Conservation (phyloP, 1,140 invertebrate genomes). For the Diorhabda sublineata region DNA sequence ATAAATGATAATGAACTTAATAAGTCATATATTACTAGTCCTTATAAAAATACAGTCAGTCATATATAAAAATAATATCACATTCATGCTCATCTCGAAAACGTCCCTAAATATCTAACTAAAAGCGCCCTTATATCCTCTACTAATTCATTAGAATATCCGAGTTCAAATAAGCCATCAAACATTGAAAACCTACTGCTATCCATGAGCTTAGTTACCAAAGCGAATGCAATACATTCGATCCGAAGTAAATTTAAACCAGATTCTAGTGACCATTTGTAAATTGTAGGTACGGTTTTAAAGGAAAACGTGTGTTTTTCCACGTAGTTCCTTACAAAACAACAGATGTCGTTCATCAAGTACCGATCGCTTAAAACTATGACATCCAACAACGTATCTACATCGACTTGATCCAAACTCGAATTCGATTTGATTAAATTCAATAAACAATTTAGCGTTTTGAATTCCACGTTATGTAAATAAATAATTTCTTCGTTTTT, state of each 20-base stretch:
- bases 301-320: slow-evolving; percentile 49
- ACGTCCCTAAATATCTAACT: slow-evolving; percentile 23
- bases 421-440: slow-evolving; percentile 51
- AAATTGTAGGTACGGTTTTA: slow-evolving; percentile 51
- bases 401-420: slow-evolving; percentile 41
- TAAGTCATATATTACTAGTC: neutral
- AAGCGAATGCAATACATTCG: slow-evolving; percentile 53
- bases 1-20: neutral
- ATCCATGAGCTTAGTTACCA: slow-evolving; percentile 50
- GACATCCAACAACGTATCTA: slow-evolving; percentile 60
- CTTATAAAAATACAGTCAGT: neutral
- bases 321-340: slow-evolving; percentile 53
- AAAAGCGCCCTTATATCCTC: slow-evolving; percentile 42
- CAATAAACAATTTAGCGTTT: slow-evolving; percentile 53
- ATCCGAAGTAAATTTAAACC: slow-evolving; percentile 55
- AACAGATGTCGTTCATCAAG: slow-evolving; percentile 56
- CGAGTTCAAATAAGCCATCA: slow-evolving; percentile 36
- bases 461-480: slow-evolving; percentile 54
- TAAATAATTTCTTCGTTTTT: slow-evolving; percentile 55
- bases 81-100: neutral
- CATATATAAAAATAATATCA: neutral
- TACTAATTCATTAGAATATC: slow-evolving; percentile 36
- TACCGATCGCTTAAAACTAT: slow-evolving; percentile 62
- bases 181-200: slow-evolving; percentile 43
- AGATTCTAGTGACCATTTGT: slow-evolving; percentile 55